Evolutionary conservation across 1,140 invertebrate genomes (phyloP), one percentile per base, ranked within the genome.

Genomic region (Cheumatopsyche charites): DNA sequence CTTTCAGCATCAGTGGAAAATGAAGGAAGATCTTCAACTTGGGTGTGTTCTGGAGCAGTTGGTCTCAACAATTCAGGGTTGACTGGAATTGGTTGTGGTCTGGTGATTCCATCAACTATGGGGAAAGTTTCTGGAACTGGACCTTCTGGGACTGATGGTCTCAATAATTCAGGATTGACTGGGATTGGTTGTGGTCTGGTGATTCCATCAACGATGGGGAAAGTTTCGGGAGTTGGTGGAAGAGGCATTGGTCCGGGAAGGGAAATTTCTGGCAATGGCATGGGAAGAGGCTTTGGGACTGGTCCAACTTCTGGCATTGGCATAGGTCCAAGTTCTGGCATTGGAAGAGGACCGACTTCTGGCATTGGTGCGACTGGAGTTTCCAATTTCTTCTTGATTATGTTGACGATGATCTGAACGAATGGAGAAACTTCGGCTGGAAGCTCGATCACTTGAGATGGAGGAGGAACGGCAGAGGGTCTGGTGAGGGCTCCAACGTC

Each of bases 361-460:
- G n/a, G n/a, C n/a, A 63, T 12, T 63, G 62, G 62, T 9, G 19
- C 63, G 23, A 19, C 25, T 36, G 41, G 29, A 17, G 41, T n/a
- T 6, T 7, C 25, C 29, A 55, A 21, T 47, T 36, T 5, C 15
- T 55, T 55, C 15, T 68, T 45, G 19, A n/a, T 36, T 25, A 71
- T 43, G 47, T 71, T 71, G 25, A 71, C 61, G 26, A 71, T 71
- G 70, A 71, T 65, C 29, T 71, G 70, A 1, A 71, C 70, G 15
- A 71, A 17, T 12, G 70, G 70, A 0, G 68, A n/a, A 7, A 55
- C 12, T 55, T 68, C 66, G 41, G 66, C 23, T 21, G 66, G 66
- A 7, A 52, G 26, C 9, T 58, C 42, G 43, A 68, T 55, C 1
- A 63, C 12, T 41, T 43, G 47, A n/a, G 43, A 43, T 42, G 62